Conservation (phyloP, 2,888 invertebrate species). For the Anodontia alba region DNA sequence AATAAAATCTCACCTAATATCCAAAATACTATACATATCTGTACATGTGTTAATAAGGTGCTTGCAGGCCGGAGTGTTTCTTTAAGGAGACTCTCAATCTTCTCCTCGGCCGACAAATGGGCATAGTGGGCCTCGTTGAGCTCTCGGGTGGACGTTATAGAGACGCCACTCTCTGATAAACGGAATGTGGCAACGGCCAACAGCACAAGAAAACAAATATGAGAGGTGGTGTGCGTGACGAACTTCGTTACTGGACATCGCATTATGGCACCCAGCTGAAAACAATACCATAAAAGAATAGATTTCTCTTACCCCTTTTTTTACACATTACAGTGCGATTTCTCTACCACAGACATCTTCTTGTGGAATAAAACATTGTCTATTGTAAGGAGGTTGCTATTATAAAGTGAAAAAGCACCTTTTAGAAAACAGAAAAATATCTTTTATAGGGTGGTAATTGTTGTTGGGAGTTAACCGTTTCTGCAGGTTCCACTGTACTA, state of each 20-base stretch:
- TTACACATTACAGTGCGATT: no score
- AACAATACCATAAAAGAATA: slow-evolving; percentile 10
- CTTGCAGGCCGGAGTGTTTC: slow-evolving; percentile 83
- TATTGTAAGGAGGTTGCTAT: no score
- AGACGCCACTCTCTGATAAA: slow-evolving; percentile 79
- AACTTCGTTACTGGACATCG: slow-evolving; percentile 90
- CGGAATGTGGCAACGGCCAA: slow-evolving; percentile 89
- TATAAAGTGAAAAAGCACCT: no score
- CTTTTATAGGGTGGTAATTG: no score
- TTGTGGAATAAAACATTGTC: no score
- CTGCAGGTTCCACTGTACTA: no score
- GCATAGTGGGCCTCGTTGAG: slow-evolving; percentile 69
- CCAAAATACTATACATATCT: slow-evolving; percentile 85
- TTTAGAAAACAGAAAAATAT: no score
- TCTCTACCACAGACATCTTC: no score
- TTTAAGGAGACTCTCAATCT: slow-evolving; percentile 80
- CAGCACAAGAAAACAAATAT: slow-evolving; percentile 88
- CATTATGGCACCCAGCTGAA: slow-evolving; percentile 83
- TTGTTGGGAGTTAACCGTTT: no score
- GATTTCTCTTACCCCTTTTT: no score
- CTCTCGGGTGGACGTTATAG: slow-evolving; percentile 75
- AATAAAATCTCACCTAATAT: slow-evolving; percentile 83
- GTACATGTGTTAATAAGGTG: slow-evolving; percentile 84
- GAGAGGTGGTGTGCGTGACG: slow-evolving; percentile 89
- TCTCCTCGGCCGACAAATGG: slow-evolving; percentile 77